Evolutionary conservation across 2,888 invertebrate genomes (phyloP), one percentile per base, ranked within the genome.

Genomic region (Pocota personata): DNA sequence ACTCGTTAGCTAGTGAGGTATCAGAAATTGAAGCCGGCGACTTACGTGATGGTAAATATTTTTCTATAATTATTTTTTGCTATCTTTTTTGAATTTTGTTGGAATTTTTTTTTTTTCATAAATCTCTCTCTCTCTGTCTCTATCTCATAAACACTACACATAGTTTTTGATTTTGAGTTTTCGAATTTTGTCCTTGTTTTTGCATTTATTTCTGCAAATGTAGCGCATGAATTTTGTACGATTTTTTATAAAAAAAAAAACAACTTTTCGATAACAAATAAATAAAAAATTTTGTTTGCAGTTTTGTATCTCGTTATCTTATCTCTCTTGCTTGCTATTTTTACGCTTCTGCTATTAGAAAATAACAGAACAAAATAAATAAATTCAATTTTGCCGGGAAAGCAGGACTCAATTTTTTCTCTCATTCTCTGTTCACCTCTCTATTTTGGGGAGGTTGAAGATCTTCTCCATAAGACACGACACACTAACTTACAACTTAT

Each of bases 11-110:
- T 84, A 95, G 95, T 91, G 97, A 97, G 50, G 94, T 97, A 67
- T 96, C 96, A 46, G 98, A 98, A 93, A 98, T 98, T 88, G 98
- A 98, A 93, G 98, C 98, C 32, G 97, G 97, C 7, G 98, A 98
- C 93, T 94, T 98, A 87, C 94, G 97, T 92, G 97, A 98, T 93
- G 98, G 97, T 98, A 94, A 90, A 88, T 79, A 75, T 67, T 64
- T 32, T n/a, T 62, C 2, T 8, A 32, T 21, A 27, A 24, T 5
- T 57, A 16, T 40, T 66, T 24, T 58, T 64, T 57, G 67, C 57
- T 77, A 87, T 43, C 40, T 64, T 24, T 57, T 76, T 60, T 24
- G n/a, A 48, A 4, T 48, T 67, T 57, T 19, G 21, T 69, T 55
- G 21, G 43, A 37, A 12, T 58, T 14, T 3, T 3, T 16, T 16